A percentile compares a stretch with the other conserved stretches of the same genome.
phyloP scores from a whole-genome alignment of 1,140 invertebrate genomes.

The Drosophila setifemur region DNA sequence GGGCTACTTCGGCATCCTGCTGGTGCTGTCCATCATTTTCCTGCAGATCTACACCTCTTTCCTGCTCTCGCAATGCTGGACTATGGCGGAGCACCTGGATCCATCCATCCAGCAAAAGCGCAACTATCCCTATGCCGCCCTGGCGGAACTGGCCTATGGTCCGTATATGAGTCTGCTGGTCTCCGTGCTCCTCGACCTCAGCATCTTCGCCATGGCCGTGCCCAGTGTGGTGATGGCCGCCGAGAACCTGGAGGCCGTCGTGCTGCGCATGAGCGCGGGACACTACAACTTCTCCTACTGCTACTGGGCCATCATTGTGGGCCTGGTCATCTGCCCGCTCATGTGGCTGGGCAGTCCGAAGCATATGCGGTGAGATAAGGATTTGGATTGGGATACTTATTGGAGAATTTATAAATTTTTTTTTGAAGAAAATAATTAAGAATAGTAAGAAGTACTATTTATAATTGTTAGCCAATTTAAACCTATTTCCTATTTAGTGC shows the following conservation, averaged over 20 bases:
- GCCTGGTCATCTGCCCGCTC: slow-evolving; percentile 87
- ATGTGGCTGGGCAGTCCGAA: slow-evolving; percentile 93
- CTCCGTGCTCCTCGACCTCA: slow-evolving; percentile 87
- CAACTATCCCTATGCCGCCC: slow-evolving; percentile 89
- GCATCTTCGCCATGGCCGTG: slow-evolving; percentile 89
- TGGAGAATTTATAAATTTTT: too few species aligned
- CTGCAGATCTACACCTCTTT: slow-evolving; percentile 90
- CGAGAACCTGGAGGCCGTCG: slow-evolving; percentile 89
- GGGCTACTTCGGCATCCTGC: slow-evolving; percentile 87
- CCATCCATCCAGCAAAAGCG: slow-evolving; percentile 87
- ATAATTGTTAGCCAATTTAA: too few species aligned
- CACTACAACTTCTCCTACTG: slow-evolving; percentile 88
- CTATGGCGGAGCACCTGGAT: slow-evolving; percentile 87
- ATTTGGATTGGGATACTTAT: neutral
- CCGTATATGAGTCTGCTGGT: slow-evolving; percentile 84
- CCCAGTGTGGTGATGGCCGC: slow-evolving; percentile 90
- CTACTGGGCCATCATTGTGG: slow-evolving; percentile 89
- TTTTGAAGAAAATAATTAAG: too few species aligned
- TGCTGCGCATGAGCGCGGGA: slow-evolving; percentile 85
- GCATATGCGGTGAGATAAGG: slow-evolving; percentile 88
- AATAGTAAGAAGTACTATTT: too few species aligned
- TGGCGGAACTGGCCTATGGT: slow-evolving; percentile 89
- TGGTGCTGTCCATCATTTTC: slow-evolving; percentile 86
- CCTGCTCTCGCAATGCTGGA: slow-evolving; percentile 89
- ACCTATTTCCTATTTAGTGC: too few species aligned